phyloP scores from a whole-genome alignment of 2,888 invertebrate genomes.

The Fissipunctia ypsillon region DNA sequence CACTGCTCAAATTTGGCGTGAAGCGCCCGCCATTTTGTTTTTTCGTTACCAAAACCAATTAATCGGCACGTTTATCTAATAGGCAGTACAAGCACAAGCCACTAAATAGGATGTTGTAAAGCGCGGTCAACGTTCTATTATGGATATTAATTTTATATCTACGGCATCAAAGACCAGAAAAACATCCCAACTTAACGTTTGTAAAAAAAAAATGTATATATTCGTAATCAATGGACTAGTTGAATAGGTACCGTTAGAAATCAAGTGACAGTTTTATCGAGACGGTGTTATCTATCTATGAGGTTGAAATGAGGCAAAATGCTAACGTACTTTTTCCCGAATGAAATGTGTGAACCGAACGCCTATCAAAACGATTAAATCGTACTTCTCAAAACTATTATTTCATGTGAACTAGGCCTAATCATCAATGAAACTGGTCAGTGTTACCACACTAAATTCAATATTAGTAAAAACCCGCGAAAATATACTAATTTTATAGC shows the following conservation, averaged over 20 bases:
- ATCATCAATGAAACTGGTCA: slow-evolving; percentile 21
- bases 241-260: slow-evolving; percentile 56
- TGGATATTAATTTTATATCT: neutral
- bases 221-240: slow-evolving; percentile 17
- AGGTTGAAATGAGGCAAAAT: slow-evolving; percentile 55
- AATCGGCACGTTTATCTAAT: slow-evolving; percentile 25
- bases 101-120: neutral
- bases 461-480: slow-evolving; percentile 33
- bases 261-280: slow-evolving; percentile 62
- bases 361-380: slow-evolving; percentile 52
- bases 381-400: slow-evolving; percentile 29
- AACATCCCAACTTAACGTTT: neutral
- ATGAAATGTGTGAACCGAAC: slow-evolving; percentile 60
- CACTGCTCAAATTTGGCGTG: slow-evolving; percentile 52
- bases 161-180: neutral
- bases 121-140: neutral
- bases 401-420: slow-evolving; percentile 45
- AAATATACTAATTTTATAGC: neutral
- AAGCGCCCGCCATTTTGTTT: slow-evolving; percentile 62
- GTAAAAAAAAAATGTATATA: neutral
- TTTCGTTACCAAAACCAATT: slow-evolving; percentile 17
- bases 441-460: slow-evolving; percentile 25
- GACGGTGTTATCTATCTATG: slow-evolving; percentile 66
- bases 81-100: slow-evolving; percentile 3
- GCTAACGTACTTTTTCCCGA: slow-evolving; percentile 45